Base-by-base conservation (phyloP, 2,113 vertebrate genomes). In the Microcebus ravelobensis region DNA sequence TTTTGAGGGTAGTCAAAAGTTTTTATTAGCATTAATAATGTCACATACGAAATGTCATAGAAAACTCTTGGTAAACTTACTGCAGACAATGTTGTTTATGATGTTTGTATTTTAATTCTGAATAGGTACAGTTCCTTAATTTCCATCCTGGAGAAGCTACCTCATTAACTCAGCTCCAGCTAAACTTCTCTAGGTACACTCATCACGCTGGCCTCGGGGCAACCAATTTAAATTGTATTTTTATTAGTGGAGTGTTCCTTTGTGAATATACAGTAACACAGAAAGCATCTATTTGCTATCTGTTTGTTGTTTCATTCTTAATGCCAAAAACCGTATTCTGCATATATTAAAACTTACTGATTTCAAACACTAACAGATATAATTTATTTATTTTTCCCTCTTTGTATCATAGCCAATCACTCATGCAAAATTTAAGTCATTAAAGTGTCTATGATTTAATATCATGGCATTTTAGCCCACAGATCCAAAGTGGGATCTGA, bases 221-320 rank as follows among this genome's bases (percentile, higher is more conserved):
- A 95, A 82, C 8, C 42, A 96, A 88, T 67, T 84, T 91, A 94
- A 92, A 90, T 80, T 42, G 67, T 25, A 55, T 73, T 96, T 94
- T 84, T 87, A 91, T 93, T 84, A 96, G n/a, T 57, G 79, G 9
- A 87, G 27, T 57, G 50, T 67, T 71, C 74, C 52, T 94, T 77
- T 85, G n/a, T 36, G 18, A 87, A 79, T 81, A 27, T 57, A 94
- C 86, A 91, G 20, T 57, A 90, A 91, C 23, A 42, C 11, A 57
- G 94, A 87, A 15, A 83, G 20, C 45, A 91, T 68, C 21, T 67
- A 86, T 89, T 96, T 90, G 87, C 82, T 36, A 13, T 52, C n/a
- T 76, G 6, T 73, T 92, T 94, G 48, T 9, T 90, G 5, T 87
- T 97, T 91, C 50, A 70, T 61, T 77, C 25, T 80, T 87, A 73